A percentile compares a stretch with the other conserved stretches of the same genome.
These are phyloP conservation scores for Brachynemurus nebulosus DNA, from an alignment of 2,888 invertebrate species.

Conservation along the genomic window DNA sequence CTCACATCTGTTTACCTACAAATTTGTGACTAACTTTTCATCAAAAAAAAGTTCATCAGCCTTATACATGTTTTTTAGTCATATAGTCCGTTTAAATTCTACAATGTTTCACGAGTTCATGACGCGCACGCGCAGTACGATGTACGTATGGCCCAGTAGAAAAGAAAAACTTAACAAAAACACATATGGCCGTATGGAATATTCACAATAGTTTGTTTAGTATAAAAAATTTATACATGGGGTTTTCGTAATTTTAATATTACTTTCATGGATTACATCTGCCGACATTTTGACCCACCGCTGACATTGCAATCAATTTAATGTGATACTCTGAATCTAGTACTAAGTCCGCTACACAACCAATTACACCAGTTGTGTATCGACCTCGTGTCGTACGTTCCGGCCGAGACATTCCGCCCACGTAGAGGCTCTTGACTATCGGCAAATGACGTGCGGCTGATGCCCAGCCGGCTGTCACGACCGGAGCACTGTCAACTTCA, in stretches of 20 bases:
- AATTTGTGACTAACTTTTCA: slow-evolving; percentile 1
- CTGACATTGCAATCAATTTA: slow-evolving; percentile 33
- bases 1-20: not conserved
- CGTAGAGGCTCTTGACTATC: slow-evolving; percentile 76
- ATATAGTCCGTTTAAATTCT: slow-evolving; percentile 1
- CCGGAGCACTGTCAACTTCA: slow-evolving; percentile 77
- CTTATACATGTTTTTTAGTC: slow-evolving; percentile 1
- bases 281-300: slow-evolving; percentile 33
- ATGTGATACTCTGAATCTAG: slow-evolving; percentile 45
- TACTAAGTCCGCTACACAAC: slow-evolving; percentile 47
- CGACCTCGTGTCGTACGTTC: slow-evolving; percentile 29
- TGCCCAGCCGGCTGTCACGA: slow-evolving; percentile 66
- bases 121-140: too few relatives aligned
- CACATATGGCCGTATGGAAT: not conserved
- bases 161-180: too few relatives aligned
- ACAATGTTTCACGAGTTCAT: too few relatives aligned
- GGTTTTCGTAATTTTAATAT: not conserved
- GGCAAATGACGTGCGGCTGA: slow-evolving; percentile 74
- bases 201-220: not conserved
- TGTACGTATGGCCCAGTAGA: too few relatives aligned
- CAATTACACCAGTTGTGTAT: slow-evolving; percentile 40
- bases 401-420: slow-evolving; percentile 42
- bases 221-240: slow-evolving; percentile 1
- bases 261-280: slow-evolving; percentile 25
- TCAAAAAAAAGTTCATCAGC: too few relatives aligned